Evolutionary conservation across 2,113 vertebrate species (phyloP).

Genomic region (Callionymus lyra): DNA sequence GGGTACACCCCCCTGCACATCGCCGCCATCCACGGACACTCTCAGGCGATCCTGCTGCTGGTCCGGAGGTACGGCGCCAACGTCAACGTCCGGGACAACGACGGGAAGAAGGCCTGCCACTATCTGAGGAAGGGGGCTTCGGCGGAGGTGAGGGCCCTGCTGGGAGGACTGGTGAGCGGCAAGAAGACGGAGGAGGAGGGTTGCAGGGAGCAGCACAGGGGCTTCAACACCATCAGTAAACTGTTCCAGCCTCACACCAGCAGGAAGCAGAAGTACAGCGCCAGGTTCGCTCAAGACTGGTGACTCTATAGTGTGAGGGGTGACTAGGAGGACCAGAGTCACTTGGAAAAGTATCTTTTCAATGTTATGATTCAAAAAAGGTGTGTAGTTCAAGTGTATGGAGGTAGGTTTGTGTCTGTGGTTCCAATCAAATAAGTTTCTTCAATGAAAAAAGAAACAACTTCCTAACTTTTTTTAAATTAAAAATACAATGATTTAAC

Average conservation of each 20-base stretch:
- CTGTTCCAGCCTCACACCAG: slow-evolving; percentile 71
- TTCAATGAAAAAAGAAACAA: too few relatives aligned
- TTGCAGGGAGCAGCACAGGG: slow-evolving; percentile 72
- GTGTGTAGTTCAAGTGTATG: too few relatives aligned
- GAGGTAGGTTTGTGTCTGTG: too few relatives aligned
- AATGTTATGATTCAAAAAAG: too few relatives aligned
- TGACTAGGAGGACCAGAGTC: too few relatives aligned
- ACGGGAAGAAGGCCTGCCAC: slow-evolving; percentile 81
- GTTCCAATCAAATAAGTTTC: too few relatives aligned
- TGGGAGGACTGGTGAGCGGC: slow-evolving; percentile 68
- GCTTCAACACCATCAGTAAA: slow-evolving; percentile 77
- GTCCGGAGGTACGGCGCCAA: slow-evolving; percentile 73
- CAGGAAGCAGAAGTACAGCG: slow-evolving; percentile 67
- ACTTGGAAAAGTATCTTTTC: too few relatives aligned
- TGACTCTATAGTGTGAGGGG: slow-evolving; percentile 12
- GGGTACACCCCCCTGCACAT: slow-evolving; percentile 92
- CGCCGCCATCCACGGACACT: slow-evolving; percentile 79
- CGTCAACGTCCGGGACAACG: slow-evolving; percentile 76
- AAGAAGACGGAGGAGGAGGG: slow-evolving; percentile 68
- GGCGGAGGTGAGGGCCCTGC: slow-evolving; percentile 58
- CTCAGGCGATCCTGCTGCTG: slow-evolving; percentile 67
- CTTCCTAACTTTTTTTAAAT: too few relatives aligned
- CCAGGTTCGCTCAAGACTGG: slow-evolving; percentile 50
- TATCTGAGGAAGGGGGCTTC: slow-evolving; percentile 71
- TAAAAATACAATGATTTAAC: too few relatives aligned